Evolutionary conservation across 30 jellyfish, hydroid and myxozoan species (phyloP).

Genomic region (Haliclystus octoradiatus): DNA sequence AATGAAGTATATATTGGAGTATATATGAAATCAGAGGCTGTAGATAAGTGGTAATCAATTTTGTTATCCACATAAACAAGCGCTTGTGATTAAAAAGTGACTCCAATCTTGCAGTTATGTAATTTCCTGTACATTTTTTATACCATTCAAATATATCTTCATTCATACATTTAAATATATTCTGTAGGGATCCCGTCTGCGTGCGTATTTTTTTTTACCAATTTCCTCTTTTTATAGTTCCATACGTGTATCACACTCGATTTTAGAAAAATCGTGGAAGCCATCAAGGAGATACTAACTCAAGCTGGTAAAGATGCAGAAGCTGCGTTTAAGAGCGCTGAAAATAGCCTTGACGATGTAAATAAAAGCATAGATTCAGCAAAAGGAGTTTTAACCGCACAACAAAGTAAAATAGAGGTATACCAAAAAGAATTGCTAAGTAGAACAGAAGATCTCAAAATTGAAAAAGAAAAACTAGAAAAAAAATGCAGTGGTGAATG

Average conservation of each 20-base stretch:
- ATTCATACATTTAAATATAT: too few species aligned
- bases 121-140: too few species aligned
- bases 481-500: not conserved
- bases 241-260: not conserved
- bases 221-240: not conserved
- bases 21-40: too few species aligned
- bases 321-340: not conserved
- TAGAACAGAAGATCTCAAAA: not conserved
- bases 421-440: not conserved
- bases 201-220: too few species aligned
- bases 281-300: not conserved
- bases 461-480: not conserved
- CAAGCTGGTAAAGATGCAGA: not conserved
- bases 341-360: not conserved
- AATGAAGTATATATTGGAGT: too few species aligned
- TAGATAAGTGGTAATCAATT: too few species aligned
- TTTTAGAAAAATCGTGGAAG: not conserved
- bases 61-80: too few species aligned
- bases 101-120: too few species aligned
- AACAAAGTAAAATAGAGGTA: too few species aligned
- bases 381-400: not conserved
- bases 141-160: too few species aligned
- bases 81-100: too few species aligned
- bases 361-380: not conserved
- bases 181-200: too few species aligned